These are phyloP conservation scores for Dichetophora obliterata DNA, from an alignment of 2,888 invertebrate genomes.

Conservation along the genomic window DNA sequence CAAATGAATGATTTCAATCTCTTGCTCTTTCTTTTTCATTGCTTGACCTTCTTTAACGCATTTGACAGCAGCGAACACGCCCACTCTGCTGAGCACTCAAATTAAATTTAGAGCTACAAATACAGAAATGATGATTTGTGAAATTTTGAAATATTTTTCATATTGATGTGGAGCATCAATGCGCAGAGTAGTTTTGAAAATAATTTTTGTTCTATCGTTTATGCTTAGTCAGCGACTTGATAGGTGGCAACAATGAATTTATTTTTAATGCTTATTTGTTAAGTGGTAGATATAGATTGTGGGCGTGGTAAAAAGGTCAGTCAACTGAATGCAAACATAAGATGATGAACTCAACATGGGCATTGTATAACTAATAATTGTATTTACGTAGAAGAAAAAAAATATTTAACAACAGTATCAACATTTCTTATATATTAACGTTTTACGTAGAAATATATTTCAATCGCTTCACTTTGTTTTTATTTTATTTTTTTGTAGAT, in stretches of 20 bases:
- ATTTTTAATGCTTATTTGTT: not conserved
- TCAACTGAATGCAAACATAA: too few relatives aligned
- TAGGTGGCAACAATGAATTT: slow-evolving; percentile 1
- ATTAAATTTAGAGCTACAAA: slow-evolving; percentile 1
- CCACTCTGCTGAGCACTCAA: not conserved
- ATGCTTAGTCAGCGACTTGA: slow-evolving; percentile 2
- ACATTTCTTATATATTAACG: too few relatives aligned
- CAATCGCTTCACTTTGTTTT: too few relatives aligned
- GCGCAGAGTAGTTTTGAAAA: not conserved
- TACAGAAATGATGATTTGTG: slow-evolving; percentile 18
- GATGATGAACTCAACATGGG: too few relatives aligned
- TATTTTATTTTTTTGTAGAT: too few relatives aligned
- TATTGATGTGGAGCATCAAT: too few relatives aligned
- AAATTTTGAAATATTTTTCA: not conserved
- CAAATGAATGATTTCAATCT: not conserved
- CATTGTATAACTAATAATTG: too few relatives aligned
- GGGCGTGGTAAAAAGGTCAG: not conserved
- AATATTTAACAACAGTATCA: too few relatives aligned
- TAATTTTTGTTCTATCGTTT: not conserved
- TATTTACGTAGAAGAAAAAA: too few relatives aligned
- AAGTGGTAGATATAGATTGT: not conserved
- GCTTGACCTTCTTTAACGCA: not conserved
- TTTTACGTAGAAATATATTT: too few relatives aligned
- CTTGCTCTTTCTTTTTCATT: not conserved
- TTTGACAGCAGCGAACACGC: slow-evolving; percentile 21